phyloP scores from a whole-genome alignment of 2,888 invertebrate species.

The Clunio marinus region DNA sequence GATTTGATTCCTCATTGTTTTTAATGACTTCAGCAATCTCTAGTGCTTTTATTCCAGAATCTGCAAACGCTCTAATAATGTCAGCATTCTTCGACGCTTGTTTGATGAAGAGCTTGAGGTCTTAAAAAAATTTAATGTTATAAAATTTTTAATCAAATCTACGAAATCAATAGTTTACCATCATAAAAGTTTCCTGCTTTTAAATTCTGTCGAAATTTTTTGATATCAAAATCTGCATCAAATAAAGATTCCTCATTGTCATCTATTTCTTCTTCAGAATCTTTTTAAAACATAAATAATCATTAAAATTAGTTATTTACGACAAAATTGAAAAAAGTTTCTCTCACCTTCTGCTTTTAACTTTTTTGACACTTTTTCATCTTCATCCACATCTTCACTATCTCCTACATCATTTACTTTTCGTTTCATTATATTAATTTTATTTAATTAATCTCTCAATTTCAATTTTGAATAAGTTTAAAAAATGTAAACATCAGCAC shows the following conservation, averaged over 20 bases:
- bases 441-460: background rate
- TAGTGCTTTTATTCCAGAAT: constrained; percentile 3
- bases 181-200: constrained; percentile 23
- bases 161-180: background rate
- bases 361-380: background rate
- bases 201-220: constrained; percentile 8
- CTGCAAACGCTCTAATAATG: background rate
- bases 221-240: background rate
- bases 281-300: background rate
- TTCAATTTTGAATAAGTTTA: background rate
- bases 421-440: no score
- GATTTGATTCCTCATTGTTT: constrained; percentile 3
- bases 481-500: background rate
- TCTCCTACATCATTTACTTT: background rate
- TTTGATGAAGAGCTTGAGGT: constrained; percentile 23
- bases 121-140: background rate
- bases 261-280: background rate
- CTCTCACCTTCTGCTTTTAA: background rate
- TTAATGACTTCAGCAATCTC: constrained; percentile 31
- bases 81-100: background rate
- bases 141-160: background rate
- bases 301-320: constrained; percentile 1
- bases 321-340: background rate
- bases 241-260: background rate
- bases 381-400: background rate